Percentiles rank a stretch among this genome's conserved stretches.
Evolutionary conservation across 2,888 invertebrate species (phyloP).

Genomic region (Camponotus fellah): DNA sequence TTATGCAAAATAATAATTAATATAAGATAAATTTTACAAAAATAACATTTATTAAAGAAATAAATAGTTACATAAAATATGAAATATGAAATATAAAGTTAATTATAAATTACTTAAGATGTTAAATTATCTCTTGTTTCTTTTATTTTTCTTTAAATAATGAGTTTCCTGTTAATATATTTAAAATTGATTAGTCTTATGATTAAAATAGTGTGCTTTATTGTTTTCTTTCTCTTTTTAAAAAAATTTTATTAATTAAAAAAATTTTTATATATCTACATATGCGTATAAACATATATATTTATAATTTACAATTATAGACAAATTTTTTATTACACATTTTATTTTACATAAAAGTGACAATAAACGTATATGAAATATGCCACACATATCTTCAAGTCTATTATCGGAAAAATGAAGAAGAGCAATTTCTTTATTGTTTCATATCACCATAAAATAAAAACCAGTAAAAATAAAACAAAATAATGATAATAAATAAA

Average conservation of each 20-base stretch:
- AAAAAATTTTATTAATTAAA: neutral
- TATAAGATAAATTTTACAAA: neutral
- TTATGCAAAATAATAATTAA: neutral
- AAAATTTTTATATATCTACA: neutral
- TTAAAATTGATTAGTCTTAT: neutral
- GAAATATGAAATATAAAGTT: neutral
- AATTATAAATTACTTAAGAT: neutral
- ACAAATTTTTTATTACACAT: neutral
- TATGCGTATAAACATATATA: neutral
- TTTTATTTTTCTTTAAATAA: neutral
- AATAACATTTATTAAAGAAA: neutral
- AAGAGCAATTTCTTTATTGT: neutral
- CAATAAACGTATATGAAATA: neutral
- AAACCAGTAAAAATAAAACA: neutral
- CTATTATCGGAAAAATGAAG: neutral
- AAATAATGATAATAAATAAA: neutral
- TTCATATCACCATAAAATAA: neutral
- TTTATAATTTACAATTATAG: neutral
- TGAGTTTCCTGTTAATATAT: neutral
- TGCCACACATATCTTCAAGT: neutral
- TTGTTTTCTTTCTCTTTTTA: neutral
- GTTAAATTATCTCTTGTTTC: neutral
- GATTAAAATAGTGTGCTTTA: no score
- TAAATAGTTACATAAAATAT: neutral
- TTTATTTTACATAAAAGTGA: neutral